These are phyloP conservation scores for Aethes cnicana DNA, from an alignment of 2,888 invertebrate species.

Conservation along the genomic window DNA sequence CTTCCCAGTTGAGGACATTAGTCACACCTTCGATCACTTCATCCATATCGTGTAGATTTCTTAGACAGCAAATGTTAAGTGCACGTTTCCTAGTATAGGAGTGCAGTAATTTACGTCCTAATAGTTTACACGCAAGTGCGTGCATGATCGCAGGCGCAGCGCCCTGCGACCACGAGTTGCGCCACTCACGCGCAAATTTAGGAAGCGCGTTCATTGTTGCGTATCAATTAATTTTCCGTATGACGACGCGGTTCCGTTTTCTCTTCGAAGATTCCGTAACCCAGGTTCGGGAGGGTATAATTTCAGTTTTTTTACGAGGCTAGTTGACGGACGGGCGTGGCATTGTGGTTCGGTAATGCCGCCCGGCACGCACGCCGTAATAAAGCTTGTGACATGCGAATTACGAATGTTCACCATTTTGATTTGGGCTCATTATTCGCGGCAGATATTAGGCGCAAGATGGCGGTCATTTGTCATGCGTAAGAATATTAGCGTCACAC, in stretches of 20 bases:
- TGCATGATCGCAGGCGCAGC: constrained; percentile 1
- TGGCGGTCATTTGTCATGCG: constrained; percentile 73
- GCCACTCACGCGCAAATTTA: constrained; percentile 25
- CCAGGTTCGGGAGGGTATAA: constrained; percentile 35
- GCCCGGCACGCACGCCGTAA: constrained; percentile 47
- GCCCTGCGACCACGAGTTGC: constrained; percentile 6
- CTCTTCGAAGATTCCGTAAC: constrained; percentile 36
- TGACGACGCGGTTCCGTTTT: constrained; percentile 34
- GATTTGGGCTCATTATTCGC: constrained; percentile 61
- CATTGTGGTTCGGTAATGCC: constrained; percentile 44
- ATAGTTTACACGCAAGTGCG: not conserved
- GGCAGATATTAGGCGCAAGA: constrained; percentile 54
- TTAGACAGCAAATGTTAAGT: no score
- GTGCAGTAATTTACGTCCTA: no score
- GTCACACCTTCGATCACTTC: no score
- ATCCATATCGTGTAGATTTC: no score
- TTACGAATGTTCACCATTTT: constrained; percentile 58
- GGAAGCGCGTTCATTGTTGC: constrained; percentile 25
- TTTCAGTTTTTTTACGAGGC: constrained; percentile 36
- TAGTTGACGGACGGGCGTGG: constrained; percentile 41
- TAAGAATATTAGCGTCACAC: constrained; percentile 71
- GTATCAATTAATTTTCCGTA: constrained; percentile 29
- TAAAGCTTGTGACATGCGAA: constrained; percentile 63
- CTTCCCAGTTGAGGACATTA: no score
- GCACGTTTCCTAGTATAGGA: no score